Evolutionary conservation across 2,113 vertebrate genomes (phyloP), one percentile per base, ranked within the genome.

Genomic region (Tetrax tetrax): DNA sequence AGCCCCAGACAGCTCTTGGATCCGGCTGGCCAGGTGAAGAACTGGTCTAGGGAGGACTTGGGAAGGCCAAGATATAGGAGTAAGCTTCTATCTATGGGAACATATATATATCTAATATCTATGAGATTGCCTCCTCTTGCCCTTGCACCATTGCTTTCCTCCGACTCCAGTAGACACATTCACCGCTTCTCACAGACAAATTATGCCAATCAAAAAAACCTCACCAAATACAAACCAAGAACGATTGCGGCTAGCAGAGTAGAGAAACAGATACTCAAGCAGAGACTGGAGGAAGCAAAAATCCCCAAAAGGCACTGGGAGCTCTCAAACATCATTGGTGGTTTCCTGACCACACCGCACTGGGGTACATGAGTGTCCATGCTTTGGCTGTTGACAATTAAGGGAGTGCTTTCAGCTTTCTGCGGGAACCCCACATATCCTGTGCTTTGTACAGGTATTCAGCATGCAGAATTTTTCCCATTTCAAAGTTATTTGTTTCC

Each of bases 71-170:
- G 50, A 38, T 29, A 18, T 1, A 43, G 31, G 16, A 6, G 2
- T n/a, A 37, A 79, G 10, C 27, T 18, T 70, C 43, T 65, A 6
- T 37, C 31, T 72, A 5, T 7, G 60, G 45, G 23, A 43, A 24
- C 41, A 23, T 10, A 43, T 43, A 43, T 16, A 12, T 47, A 48
- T 24, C 2, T 0, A 19, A 12, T 47, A 48, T 24, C 2, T 0
- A 19, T 17, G 27, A 33, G 61, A 21, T 48, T 50, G 72, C 19
- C 10, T 47, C 25, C 70, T 72, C 53, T 77, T 37, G 25, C 37
- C 37, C 29, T 77, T 37, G 10, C 53, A 66, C 47, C 35, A 12
- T 2, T 4, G 12, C 33, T 68, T 41, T 63, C 53, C 53, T 38
- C 70, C 3, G 1, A 8, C 22, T 53, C 59, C 28, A 14, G 28